phyloP scores from a whole-genome alignment of 1,140 invertebrate genomes.

The Tetraneura akinire region DNA sequence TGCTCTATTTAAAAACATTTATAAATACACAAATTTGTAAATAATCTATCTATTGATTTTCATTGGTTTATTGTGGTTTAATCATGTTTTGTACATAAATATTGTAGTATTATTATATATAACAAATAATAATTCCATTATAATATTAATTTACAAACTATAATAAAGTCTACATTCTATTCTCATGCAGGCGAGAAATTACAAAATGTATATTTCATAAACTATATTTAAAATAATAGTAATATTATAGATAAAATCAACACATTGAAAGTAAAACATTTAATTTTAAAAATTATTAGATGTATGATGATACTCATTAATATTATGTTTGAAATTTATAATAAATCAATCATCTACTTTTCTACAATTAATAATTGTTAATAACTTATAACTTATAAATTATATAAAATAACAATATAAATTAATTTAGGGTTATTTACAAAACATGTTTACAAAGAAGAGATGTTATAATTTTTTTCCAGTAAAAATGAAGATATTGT shows the following conservation, averaged over 20 bases:
- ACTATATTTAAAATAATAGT: background rate
- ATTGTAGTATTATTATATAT: background rate
- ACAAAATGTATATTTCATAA: constrained; percentile 6
- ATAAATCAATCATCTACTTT: background rate
- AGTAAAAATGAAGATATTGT: background rate
- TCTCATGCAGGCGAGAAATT: background rate
- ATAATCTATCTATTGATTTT: background rate
- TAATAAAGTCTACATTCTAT: background rate
- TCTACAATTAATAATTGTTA: constrained; percentile 15
- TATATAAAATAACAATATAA: constrained; percentile 34
- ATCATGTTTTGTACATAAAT: constrained; percentile 16
- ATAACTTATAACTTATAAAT: constrained; percentile 25
- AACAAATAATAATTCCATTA: constrained; percentile 22
- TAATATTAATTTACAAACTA: constrained; percentile 38
- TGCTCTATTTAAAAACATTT: background rate
- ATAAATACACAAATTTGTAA: background rate
- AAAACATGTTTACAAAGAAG: constrained; percentile 14
- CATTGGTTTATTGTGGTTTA: background rate
- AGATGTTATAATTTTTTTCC: constrained; percentile 12
- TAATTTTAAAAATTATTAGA: too few species aligned
- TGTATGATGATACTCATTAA: too few species aligned
- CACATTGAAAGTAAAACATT: background rate
- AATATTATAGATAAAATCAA: background rate
- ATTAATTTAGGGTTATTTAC: constrained; percentile 40
- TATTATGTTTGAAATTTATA: background rate